Evolutionary conservation across 2,888 invertebrate genomes (phyloP).

Genomic region (Cyrtodaria siliqua): DNA sequence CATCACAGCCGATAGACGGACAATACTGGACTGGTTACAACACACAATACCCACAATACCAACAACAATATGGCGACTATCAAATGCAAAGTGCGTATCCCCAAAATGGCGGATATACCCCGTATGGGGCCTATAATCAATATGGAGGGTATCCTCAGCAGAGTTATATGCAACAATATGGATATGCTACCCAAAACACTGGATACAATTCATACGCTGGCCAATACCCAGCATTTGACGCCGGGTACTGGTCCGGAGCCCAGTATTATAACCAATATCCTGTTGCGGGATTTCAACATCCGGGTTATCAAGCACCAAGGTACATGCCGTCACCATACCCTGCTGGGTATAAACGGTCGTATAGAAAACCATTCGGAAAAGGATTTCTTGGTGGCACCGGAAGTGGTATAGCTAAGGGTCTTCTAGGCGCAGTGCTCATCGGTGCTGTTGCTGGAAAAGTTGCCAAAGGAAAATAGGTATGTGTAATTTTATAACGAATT

Average conservation of each 20-base stretch:
- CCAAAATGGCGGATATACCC: background rate
- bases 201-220: conserved; percentile 14
- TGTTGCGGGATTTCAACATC: background rate
- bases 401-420: conserved; percentile 12
- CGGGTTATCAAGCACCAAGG: background rate
- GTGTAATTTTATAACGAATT: no score
- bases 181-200: conserved; percentile 1
- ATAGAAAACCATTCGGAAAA: conserved; percentile 4
- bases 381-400: conserved; percentile 17
- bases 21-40: conserved; percentile 6
- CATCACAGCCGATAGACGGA: conserved; percentile 2
- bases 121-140: no score
- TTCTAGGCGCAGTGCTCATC: conserved; percentile 16
- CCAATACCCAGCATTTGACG: conserved; percentile 4
- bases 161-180: conserved; percentile 2
- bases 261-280: no score
- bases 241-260: conserved; percentile 8
- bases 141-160: background rate
- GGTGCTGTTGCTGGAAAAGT: conserved; percentile 18
- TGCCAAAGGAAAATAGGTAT: conserved; percentile 2
- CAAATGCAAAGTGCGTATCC: conserved; percentile 6
- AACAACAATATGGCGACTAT: no score
- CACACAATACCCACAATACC: conserved; percentile 7
- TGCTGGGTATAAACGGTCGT: background rate
- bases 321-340: background rate